Evolutionary conservation across 2,888 invertebrate species (phyloP).

Genomic region (Chironomus riparius): DNA sequence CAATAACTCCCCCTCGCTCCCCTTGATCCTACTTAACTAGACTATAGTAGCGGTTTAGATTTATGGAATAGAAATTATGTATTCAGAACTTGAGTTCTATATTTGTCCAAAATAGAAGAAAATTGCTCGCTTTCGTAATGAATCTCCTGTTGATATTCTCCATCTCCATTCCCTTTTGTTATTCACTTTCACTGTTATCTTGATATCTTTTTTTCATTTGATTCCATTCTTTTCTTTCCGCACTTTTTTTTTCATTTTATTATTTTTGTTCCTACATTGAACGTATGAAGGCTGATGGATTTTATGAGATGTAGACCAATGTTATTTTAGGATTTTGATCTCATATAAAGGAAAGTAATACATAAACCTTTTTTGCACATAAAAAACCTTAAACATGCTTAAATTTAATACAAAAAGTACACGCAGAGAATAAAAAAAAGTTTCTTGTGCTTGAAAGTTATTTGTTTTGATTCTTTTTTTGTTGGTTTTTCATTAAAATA

Average conservation of each 20-base stretch:
- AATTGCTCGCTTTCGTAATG: neutral
- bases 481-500: too few species aligned
- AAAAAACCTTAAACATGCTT: too few species aligned
- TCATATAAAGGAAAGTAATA: neutral
- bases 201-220: neutral
- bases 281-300: neutral
- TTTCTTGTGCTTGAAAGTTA: too few species aligned
- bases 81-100: slow-evolving; percentile 5
- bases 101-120: neutral
- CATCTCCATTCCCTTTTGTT: neutral
- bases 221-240: neutral
- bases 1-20: too few species aligned
- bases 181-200: neutral
- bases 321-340: neutral
- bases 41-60: neutral
- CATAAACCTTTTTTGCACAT: neutral
- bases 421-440: too few species aligned
- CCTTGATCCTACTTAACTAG: too few species aligned
- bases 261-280: neutral
- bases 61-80: neutral
- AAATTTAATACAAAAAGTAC: too few species aligned
- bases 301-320: neutral
- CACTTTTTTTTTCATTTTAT: neutral
- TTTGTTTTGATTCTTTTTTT: too few species aligned
- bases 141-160: slow-evolving; percentile 18